Evolutionary conservation across 1,140 invertebrate species (phyloP), one percentile per base, ranked within the genome.

Genomic region (Nephila pilipes): DNA sequence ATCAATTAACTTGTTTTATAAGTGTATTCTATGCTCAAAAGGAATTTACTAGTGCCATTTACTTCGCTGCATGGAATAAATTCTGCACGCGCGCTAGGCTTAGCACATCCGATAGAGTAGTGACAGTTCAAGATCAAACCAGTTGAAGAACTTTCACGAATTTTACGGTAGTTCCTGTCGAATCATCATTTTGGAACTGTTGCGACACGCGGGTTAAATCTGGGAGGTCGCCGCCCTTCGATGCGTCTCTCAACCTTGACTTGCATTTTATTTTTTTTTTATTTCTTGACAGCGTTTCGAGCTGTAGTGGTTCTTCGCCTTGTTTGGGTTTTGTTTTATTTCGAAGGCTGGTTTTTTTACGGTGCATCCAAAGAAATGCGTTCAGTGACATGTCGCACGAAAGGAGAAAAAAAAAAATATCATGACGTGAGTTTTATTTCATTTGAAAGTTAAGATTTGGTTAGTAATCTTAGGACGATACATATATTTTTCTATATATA

Each of bases 101-200:
- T 46, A 46, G 38, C 38, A 46, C 38, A 5, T 46, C 38, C 8
- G 38, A 46, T 5, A 46, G 38, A 46, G 38, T 46, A 5, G 1
- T 16, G 32, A 75, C 32, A 75, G 65, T 25, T 75, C 65, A 75
- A 75, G 65, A 75, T 75, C 65, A 29, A 75, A 75, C 65, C 65
- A 75, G 65, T 75, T 32, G 16, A 20, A 14, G 65, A 75, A 75
- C 29, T 36, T 75, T 75, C 65, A 14, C 25, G 65, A 75, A 75
- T 75, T 58, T 32, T 18, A 12, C 65, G 16, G 25, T 32, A 75
- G 16, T 75, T 75, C 29, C 65, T 36, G 65, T 75, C 25, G 14
- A 16, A 75, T 10, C 29, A 14, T 75, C 25, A 14, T 25, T 4
- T 75, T 32, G 4, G 3, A 2, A 1, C 32, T 10, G 29, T 36